Evolutionary conservation across 2,888 invertebrate genomes (phyloP), one percentile per base, ranked within the genome.

Genomic region (Drosophila antonietae): DNA sequence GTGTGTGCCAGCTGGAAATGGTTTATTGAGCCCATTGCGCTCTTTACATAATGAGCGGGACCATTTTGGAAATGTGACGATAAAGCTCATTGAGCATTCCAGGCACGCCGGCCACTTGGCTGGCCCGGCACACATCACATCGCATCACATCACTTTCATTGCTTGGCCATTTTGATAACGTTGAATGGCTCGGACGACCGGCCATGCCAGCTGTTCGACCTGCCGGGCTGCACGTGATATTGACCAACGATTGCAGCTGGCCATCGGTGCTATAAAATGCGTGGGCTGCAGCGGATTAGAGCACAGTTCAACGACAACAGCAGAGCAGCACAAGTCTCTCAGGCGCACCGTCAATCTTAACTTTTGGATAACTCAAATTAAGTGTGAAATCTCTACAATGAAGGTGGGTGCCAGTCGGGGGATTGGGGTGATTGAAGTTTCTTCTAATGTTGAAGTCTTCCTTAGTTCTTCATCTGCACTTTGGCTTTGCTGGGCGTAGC

Each of bases 331-430:
- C 87, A 70, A 85, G 87, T 83, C 78, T 80, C 77, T 79, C 70
- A 63, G 75, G 63, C 73, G 69, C 80, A 47, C 73, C 80, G 78
- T 75, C 75, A 80, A 80, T 80, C 73, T 70, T 66, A 76, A 73
- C 71, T 81, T 88, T 90, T 90, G 88, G 86, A 87, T 88, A 73
- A 81, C 83, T 82, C 82, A 87, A 90, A 77, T 71, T 75, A 91
- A 91, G 90, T 80, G 76, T 81, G 90, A 91, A 91, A 92, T 92
- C 91, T 81, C 89, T 69, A 72, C 59, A 90, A 92, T 92, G 92
- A 92, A 92, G 92, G 92, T 92, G 75, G 64, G 78, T 53, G 14
- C 9, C 15, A n/a, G 10, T 1, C 6, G 35, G 35, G n/a, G 53
- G 18, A 23, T 3, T 20, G 12, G 12, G 49, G 6, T 44, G 9